Base-by-base conservation (phyloP, 2,888 invertebrate genomes). In the Troides aeacus region DNA sequence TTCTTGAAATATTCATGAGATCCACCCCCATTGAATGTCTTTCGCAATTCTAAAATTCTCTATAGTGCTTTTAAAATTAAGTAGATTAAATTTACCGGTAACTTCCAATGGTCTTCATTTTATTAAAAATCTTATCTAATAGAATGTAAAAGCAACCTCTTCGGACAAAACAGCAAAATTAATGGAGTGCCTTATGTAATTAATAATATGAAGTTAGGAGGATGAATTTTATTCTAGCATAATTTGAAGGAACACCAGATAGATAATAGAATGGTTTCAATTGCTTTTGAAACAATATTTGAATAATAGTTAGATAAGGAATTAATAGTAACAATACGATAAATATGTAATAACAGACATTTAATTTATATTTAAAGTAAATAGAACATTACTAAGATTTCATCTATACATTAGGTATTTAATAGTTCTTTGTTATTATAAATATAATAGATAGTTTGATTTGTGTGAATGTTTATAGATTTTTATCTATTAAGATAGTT, bases 101-200 rank as follows among this genome's bases (percentile, higher is more conserved):
- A 87, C 91, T 91, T 92, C 90, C 92, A 87, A 77, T 83, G 80
- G 91, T 91, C 91, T 91, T 91, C 90, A 84, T 88, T 86, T 83
- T 82, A 80, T 82, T 84, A 82, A 78, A 78, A 81, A 78, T 79
- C 79, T 76, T 77, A 79, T 81, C 81, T 84, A 81, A 84, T 84
- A 86, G 84, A 85, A 84, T 85, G 73, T 85, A 86, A 82, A 61
- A 66, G 66, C 78, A 83, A 86, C 79, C 84, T 84, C 84, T 90
- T 90, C 89, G 85, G 90, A 89, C 83, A 85, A 87, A 88, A 80
- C 89, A 86, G 89, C 89, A 86, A 90, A 90, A 89, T 90, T 89
- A 90, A 90, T 86, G 92, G 93, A 93, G 93, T 93, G 93, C 93
- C 93, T 93, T 93, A 93, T 89, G 90, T 93, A 92, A 88, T 85